Evolutionary conservation across 2,888 invertebrate genomes (phyloP).

Genomic region (Invenusta paracnida): DNA sequence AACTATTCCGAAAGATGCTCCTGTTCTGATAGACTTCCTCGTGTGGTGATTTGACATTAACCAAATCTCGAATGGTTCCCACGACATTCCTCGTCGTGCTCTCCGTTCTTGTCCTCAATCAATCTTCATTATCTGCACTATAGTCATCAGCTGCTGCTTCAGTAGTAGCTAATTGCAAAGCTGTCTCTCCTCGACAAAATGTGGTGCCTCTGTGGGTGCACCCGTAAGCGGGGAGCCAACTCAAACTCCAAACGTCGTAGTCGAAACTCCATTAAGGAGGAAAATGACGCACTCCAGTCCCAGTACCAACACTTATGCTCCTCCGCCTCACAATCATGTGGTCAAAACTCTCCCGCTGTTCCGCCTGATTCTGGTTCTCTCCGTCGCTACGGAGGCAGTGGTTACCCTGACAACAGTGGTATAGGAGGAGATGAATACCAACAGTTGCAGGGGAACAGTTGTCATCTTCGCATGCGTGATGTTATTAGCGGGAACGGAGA

Average conservation of each 20-base stretch:
- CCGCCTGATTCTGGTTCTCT: neutral
- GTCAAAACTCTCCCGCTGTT: neutral
- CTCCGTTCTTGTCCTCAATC: no score
- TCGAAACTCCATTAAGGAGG: neutral
- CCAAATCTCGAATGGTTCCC: no score
- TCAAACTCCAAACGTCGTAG: neutral
- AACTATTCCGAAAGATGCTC: no score
- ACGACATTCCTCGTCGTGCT: no score
- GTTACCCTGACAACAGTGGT: neutral
- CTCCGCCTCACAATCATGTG: neutral
- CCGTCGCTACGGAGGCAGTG: neutral
- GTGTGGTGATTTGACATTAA: no score
- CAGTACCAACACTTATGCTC: slow-evolving; percentile 7
- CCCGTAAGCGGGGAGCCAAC: neutral
- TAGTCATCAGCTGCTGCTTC: no score
- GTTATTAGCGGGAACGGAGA: neutral
- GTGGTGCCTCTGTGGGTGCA: slow-evolving; percentile 7
- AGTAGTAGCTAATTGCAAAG: neutral
- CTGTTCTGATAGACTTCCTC: no score
- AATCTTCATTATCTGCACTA: no score
- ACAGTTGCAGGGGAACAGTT: neutral
- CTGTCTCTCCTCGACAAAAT: neutral
- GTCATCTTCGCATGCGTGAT: neutral
- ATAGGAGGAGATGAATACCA: neutral
- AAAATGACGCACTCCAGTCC: neutral